Evolutionary conservation across 2,797 vertebrate genomes (phyloP), one percentile per base, ranked within the genome.

Genomic region (Varecia variegata): DNA sequence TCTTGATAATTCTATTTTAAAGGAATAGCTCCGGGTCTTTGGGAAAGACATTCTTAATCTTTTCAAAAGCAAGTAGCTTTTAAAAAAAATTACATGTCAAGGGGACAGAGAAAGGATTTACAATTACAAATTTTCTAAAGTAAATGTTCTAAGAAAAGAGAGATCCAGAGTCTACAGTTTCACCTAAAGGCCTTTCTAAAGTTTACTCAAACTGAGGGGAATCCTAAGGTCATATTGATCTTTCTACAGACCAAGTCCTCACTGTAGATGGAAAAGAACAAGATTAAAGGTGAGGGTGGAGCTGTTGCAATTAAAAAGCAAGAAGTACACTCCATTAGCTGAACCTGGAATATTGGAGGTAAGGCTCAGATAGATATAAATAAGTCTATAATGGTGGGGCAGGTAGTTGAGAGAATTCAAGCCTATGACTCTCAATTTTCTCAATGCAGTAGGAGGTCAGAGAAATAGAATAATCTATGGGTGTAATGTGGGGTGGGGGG

Each of bases 381-480:
- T 21, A 67, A 81, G 17, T 81, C n/a, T 45, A 8, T 35, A 45
- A 11, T 11, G 4, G 20, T 0, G 0, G n/a, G 27, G 4, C n/a
- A 50, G 7, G 9, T 13, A 5, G 13, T 38, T 27, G 30, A 91
- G 21, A 87, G 40, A 71, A 62, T 73, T 95, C 2, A 62, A 90
- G 14, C 8, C 21, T 20, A 12, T 17, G 8, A 9, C 27, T 82
- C 71, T 74, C 81, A 47, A 54, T 93, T 88, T 94, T 80, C 54
- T 88, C 77, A 68, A 58, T 32, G 35, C 79, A 56, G 11, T 17
- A 84, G 4, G 13, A 93, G 23, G 12, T 58, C 40, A 86, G 86
- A 95, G 56, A 95, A 85, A 82, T 52, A 60, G 47, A 87, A 45
- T 50, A 7, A 86, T 81, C 38, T 58, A 15, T 32, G 17, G 84